Percentiles rank a stretch among this genome's conserved stretches.
Conservation (phyloP, 2,888 invertebrate genomes). For the Eristalis tenax region DNA sequence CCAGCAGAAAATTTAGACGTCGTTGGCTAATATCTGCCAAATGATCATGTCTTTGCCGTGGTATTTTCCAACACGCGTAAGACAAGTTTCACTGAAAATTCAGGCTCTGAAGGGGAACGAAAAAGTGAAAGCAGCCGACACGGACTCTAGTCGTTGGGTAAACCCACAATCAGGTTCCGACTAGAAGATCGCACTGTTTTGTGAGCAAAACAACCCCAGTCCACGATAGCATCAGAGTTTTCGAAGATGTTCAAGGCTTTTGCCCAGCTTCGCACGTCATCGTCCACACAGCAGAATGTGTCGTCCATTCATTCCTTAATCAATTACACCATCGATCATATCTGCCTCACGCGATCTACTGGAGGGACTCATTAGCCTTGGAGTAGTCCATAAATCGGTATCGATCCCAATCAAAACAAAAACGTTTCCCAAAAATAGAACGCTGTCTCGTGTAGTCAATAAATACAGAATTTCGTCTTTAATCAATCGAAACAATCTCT, state of each 20-base stretch:
- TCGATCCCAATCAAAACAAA: conserved; percentile 6
- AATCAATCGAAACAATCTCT: conserved; percentile 1
- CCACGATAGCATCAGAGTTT: background rate
- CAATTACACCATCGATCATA: background rate
- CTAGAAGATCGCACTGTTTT: background rate
- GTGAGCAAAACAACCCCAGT: background rate
- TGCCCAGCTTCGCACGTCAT: background rate
- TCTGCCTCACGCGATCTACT: background rate
- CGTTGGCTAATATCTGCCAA: no score
- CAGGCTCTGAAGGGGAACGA: background rate
- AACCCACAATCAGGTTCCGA: background rate
- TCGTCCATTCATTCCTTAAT: background rate
- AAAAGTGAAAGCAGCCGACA: background rate
- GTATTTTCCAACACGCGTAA: no score
- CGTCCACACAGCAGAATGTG: background rate
- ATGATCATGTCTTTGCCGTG: no score
- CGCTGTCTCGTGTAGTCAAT: background rate
- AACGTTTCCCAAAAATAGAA: background rate
- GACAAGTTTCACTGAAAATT: background rate
- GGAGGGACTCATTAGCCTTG: background rate
- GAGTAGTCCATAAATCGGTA: background rate
- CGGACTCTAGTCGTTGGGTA: background rate
- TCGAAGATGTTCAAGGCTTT: background rate
- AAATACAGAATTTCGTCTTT: conserved; percentile 2
- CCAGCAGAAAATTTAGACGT: no score